Conservation (phyloP, 2,888 invertebrate species). For the Mesorhabditis spiculigera region DNA sequence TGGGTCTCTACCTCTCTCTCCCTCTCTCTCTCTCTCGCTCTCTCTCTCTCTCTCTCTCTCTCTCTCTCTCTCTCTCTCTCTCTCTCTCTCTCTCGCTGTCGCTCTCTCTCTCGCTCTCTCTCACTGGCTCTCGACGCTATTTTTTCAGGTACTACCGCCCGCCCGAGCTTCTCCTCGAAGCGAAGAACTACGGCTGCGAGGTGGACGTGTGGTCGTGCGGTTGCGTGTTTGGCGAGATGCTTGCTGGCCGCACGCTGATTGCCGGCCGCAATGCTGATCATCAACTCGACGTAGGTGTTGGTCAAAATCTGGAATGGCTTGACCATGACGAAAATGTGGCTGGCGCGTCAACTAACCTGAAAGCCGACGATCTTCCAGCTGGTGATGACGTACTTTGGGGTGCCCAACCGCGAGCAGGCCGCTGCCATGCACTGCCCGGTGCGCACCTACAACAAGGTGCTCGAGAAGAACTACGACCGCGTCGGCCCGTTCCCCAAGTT, state of each 20-base stretch:
- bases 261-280: conserved; percentile 27
- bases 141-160: conserved; percentile 67
- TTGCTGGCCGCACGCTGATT: conserved; percentile 28
- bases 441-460: conserved; percentile 4
- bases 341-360: not conserved
- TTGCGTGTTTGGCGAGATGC: conserved; percentile 39
- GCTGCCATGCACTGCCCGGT: conserved; percentile 8
- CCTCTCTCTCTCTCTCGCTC: too few relatives aligned
- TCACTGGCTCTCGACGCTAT: not conserved
- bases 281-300: conserved; percentile 21
- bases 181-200: conserved; percentile 88
- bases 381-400: conserved; percentile 9
- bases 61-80: too few relatives aligned
- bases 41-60: not conserved
- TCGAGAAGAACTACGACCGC: not conserved
- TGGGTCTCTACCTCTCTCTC: conserved; percentile 10
- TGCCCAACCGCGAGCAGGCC: conserved; percentile 12
- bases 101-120: not conserved
- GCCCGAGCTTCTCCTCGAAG: conserved; percentile 53
- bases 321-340: not conserved
- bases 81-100: not conserved
- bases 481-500: not conserved
- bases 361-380: not conserved
- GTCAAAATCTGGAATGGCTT: not conserved
- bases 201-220: conserved; percentile 59